Evolutionary conservation across 35 echinoderm and acorn worm genomes (phyloP), one percentile per base, ranked within the genome.

Genomic region (Ophioderma brevispina): DNA sequence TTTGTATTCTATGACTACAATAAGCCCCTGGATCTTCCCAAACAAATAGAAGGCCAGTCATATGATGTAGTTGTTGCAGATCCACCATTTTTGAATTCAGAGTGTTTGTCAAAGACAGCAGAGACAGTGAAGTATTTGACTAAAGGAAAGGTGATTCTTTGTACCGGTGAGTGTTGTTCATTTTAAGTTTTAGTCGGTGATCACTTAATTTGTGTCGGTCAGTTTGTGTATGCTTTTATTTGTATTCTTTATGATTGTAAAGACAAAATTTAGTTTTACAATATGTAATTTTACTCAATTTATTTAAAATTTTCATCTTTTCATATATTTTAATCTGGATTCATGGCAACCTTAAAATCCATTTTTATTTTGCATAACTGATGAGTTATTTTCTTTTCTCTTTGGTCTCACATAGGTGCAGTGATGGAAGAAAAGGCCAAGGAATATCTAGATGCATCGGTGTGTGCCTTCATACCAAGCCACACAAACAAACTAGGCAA

Each of bases 1-100:
- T 94, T 94, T 83, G 93, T 94, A 31, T 94, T 91, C 38, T 94
- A 94, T 59, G 84, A 94, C 64, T 94, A 36, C 63, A 94, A 91
- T 38, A 75, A 84, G 90, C 93, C 93, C 18, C 40, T 91, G 19
- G 79, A 86, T 34, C 75, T 94, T 30, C 63, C 93, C 31, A 80
- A 87, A 18, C 59, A 56, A 5, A 64, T 91, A 8, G 31, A 81
- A 35, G 39, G 63, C 35, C 84, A 92, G 55, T 87, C 93, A 1
- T 94, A 91, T 82, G 93, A 94, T 76, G 59, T 94, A 31, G 93
- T 94, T 23, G 64, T 94, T 39, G 88, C 80, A 18, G 93, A 94
- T 86, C 93, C 93, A 70, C 93, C 93, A 79, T 94, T 87, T 82
- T 78, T 94, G 19, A 36, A 77, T 6, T 83, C 86, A 23, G 89